Base-by-base conservation (phyloP, 1,140 invertebrate species). In the Trissolcus basalis region DNA sequence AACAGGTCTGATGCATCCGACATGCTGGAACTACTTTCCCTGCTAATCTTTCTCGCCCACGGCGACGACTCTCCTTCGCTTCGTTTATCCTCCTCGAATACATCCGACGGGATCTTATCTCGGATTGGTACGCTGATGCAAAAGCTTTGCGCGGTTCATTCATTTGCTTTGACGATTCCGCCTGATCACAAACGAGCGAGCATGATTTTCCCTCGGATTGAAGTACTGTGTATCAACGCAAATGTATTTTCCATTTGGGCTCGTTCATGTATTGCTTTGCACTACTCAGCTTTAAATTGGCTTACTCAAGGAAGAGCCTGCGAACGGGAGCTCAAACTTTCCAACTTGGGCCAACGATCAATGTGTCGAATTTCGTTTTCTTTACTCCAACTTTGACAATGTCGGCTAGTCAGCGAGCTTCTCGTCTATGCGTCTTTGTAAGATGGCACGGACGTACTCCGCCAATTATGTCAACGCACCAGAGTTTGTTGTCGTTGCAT, bases 361-460 rank as follows among this genome's bases (percentile, higher is more conserved):
- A 67, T 70, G 74, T 77, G 74, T 70, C 68, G 61, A 71, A 77
- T 70, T 77, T 70, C 60, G 65, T 69, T 75, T 75, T 61, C 59
- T 64, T 75, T 32, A 35, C 64, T 14, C 59, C 47, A 72, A 64
- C 68, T 72, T 72, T 72, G 68, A 64, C 68, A 64, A 64, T 72
- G 53, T 45, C 47, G 60, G 7, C 7, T 12, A 60, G 50, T 11
- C 16, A 27, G 8, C 27, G 4, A 2, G 15, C 16, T 44, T 33
- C 36, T 69, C 48, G 56, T 44, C 51, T 69, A 60, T 60, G 56
- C 55, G 56, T 55, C 15, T 27, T 6, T 27, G 19, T 48, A 43
- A 49, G 36, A 35, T 60, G 55, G 58, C 56, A 61, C 44, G 45
- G 39, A 47, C 59, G 55, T 36, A 71, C 60, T 72, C 64, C 48